Conservation (phyloP, 2,888 invertebrate species). For the Keiferia lycopersicella region DNA sequence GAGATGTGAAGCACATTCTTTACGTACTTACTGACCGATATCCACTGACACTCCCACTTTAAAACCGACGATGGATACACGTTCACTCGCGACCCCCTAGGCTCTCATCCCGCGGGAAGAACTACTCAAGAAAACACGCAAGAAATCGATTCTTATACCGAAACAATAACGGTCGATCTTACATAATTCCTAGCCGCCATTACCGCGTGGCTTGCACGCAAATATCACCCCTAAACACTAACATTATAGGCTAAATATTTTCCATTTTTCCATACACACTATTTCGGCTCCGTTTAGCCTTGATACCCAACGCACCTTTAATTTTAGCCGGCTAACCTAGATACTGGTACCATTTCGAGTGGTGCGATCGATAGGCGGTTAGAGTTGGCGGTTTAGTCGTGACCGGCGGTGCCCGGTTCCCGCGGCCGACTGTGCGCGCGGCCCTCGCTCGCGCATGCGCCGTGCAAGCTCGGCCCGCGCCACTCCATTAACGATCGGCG, state of each 20-base stretch:
- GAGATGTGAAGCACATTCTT: slow-evolving; percentile 31
- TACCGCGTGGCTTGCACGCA: slow-evolving; percentile 56
- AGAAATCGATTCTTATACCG: slow-evolving; percentile 42
- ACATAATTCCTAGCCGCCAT: slow-evolving; percentile 75
- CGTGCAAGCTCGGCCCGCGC: slow-evolving; percentile 36
- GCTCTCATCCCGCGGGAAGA: slow-evolving; percentile 30
- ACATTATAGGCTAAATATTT: slow-evolving; percentile 56
- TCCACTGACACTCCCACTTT: slow-evolving; percentile 51
- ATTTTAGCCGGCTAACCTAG: slow-evolving; percentile 81
- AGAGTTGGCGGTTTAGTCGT: slow-evolving; percentile 52
- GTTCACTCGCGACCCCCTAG: slow-evolving; percentile 37
- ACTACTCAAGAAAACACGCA: slow-evolving; percentile 22
- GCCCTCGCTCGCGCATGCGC: slow-evolving; percentile 29
- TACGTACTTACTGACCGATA: slow-evolving; percentile 64
- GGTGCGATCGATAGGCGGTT: slow-evolving; percentile 71
- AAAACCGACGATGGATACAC: slow-evolving; percentile 33
- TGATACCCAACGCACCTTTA: slow-evolving; percentile 79
- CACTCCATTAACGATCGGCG: slow-evolving; percentile 47
- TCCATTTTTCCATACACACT: slow-evolving; percentile 70
- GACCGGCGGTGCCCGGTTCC: slow-evolving; percentile 50
- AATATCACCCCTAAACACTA: slow-evolving; percentile 62
- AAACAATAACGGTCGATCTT: slow-evolving; percentile 72
- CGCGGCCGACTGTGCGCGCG: slow-evolving; percentile 57
- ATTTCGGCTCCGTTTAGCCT: slow-evolving; percentile 76
- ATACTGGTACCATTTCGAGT: slow-evolving; percentile 71